Evolutionary conservation across 2,888 invertebrate genomes (phyloP).

Genomic region (Drosophila mulleri): DNA sequence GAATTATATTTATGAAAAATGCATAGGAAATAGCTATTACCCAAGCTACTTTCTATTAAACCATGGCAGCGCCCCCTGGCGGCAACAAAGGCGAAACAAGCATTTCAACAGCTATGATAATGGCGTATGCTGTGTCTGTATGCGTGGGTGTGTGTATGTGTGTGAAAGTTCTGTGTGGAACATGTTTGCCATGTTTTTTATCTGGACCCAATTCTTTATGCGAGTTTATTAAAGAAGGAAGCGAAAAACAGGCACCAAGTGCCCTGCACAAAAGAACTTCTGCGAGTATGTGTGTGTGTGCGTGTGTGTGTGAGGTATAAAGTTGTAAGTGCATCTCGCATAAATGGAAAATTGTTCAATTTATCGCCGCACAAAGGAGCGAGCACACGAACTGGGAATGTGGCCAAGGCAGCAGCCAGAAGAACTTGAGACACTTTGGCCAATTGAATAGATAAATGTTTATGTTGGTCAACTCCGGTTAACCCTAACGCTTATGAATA

Average conservation of each 20-base stretch:
- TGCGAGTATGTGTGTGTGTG: conserved; percentile 3
- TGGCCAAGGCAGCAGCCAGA: conserved; percentile 22
- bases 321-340: conserved; percentile 67
- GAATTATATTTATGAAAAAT: conserved; percentile 41
- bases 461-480: conserved; percentile 41
- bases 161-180: conserved; percentile 48
- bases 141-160: conserved; percentile 5
- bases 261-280: conserved; percentile 40
- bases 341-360: conserved; percentile 75
- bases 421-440: conserved; percentile 41
- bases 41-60: conserved; percentile 17
- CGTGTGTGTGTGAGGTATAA: conserved; percentile 21
- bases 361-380: conserved; percentile 62
- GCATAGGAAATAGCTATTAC: conserved; percentile 18
- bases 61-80: not conserved
- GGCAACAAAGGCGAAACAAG: conserved; percentile 1
- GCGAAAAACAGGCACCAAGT: conserved; percentile 28
- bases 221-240: conserved; percentile 58
- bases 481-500: conserved; percentile 17
- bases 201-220: conserved; percentile 42
- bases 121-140: not conserved
- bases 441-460: conserved; percentile 56
- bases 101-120: conserved; percentile 12
- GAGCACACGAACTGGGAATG: conserved; percentile 11
- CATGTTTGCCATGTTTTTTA: conserved; percentile 58